phyloP scores from a whole-genome alignment of 1,140 invertebrate genomes.

The Zaprionus capensis region DNA sequence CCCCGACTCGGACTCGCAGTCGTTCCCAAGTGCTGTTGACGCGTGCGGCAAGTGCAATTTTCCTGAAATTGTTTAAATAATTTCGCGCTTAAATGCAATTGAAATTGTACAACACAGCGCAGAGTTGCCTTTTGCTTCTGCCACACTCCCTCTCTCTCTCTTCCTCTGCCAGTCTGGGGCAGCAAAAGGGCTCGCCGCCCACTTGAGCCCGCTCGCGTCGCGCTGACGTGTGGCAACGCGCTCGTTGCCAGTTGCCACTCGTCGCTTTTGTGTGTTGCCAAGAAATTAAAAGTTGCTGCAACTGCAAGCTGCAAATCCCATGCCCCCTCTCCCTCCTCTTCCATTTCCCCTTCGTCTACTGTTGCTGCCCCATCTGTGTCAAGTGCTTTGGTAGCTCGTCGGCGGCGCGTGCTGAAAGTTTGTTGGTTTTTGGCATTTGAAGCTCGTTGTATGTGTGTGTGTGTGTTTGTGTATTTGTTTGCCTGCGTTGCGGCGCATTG shows the following conservation, averaged over 20 bases:
- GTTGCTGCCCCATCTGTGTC: conserved; percentile 68
- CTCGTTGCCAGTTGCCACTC: conserved; percentile 56
- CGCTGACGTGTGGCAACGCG: conserved; percentile 36
- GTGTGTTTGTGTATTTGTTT: conserved; percentile 43
- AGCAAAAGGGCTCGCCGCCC: conserved; percentile 51
- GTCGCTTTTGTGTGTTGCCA: conserved; percentile 70
- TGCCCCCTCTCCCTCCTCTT: not conserved
- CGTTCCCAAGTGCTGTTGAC: conserved; percentile 74
- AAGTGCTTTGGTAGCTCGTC: conserved; percentile 57
- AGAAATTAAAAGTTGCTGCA: conserved; percentile 80
- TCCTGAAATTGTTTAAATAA: conserved; percentile 82
- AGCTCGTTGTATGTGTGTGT: conserved; percentile 20
- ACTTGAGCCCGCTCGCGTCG: conserved; percentile 45
- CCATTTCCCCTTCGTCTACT: conserved; percentile 6
- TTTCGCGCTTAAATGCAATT: conserved; percentile 82
- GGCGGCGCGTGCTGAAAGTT: conserved; percentile 67
- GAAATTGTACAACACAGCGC: conserved; percentile 48
- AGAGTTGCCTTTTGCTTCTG: not conserved
- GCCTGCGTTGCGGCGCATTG: conserved; percentile 39
- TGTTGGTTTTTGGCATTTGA: conserved; percentile 77
- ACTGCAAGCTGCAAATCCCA: conserved; percentile 65
- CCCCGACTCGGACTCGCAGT: conserved; percentile 55
- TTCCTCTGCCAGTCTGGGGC: not conserved
- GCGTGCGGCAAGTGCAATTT: conserved; percentile 78
- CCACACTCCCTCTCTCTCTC: not conserved